Evolutionary conservation across 2,888 invertebrate species (phyloP), one percentile per base, ranked within the genome.

Genomic region (Cinara cedri): DNA sequence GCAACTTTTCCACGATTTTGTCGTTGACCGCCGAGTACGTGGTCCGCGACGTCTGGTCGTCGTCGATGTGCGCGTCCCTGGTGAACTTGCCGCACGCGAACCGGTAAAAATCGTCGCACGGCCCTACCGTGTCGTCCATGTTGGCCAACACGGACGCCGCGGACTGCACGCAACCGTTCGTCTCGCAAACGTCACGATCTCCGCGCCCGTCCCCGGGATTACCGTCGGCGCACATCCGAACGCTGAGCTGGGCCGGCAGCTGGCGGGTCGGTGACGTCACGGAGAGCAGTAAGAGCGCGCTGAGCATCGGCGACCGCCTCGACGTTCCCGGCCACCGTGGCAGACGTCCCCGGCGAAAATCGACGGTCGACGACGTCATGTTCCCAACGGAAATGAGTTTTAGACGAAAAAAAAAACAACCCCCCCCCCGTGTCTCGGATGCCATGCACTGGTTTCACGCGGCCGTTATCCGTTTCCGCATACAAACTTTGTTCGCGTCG

Each of bases 41-140:
- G 13, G 55, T 72, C 42, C 57, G 60, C 11, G 63, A 49, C 14
- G 62, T 42, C 26, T 63, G n/a, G 16, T 72, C 80, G 26, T 71
- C 24, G 46, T 62, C 46, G 26, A 66, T 55, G 1, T 16, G 14
- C 13, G 66, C 54, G 19, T 44, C 49, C 0, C n/a, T 51, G 6
- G 34, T 34, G 34, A 81, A 74, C 24, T 66, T 66, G 2, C 63
- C 74, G 21, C 74, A 81, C 1, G 57, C 57, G 16, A 74, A 81
- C 19, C 66, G 24, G 21, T 81, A 81, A 16, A 81, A 74, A 11
- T 81, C 49, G 63, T 66, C 74, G 19, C 66, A 74, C n/a, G 57
- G 66, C 1, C n/a, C 3, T 24, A 44, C 55, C 14, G 55, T 26
- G n/a, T 63, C 44, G 54, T 66, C 49, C 46, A 81, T 65, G 44